Evolutionary conservation across 1,140 invertebrate genomes (phyloP), one percentile per base, ranked within the genome.

Genomic region (Penaeus indicus): DNA sequence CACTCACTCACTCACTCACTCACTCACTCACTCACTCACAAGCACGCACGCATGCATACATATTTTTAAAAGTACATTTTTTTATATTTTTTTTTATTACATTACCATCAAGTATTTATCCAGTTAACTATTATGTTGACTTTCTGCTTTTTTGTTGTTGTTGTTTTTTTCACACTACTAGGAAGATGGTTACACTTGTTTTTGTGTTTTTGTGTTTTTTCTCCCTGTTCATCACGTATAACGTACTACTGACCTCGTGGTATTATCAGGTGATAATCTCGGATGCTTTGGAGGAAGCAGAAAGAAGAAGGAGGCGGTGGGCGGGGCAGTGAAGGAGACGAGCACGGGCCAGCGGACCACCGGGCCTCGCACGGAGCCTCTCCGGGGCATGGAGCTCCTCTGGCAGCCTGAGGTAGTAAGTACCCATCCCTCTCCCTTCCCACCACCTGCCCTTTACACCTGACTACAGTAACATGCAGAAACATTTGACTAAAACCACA

Each of bases 271-370:
- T 91, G 97, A 98, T 92, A 98, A 98, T 93, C 94, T 98, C 88
- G 97, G 97, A 47, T 98, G 97, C 92, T 98, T 98, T 93, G 97
- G 97, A 80, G 97, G 96, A 61, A 97, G 97, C 93, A 98, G 98
- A 94, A 98, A 98, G 94, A 98, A 98, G 92, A 91, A 92, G 87
- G 92, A 93, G 87, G 92, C 94, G 92, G 92, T 93, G 88, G 83
- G 88, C 69, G 88, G 91, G 79, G 92, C 91, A 87, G 82, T 91
- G 54, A 91, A 90, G 85, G 90, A 84, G 67, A 85, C 60, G 27
- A 90, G 86, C 60, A 90, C 79, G 61, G 88, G 87, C 16, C 67
- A 47, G 7, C 47, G 27, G 8, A 54, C 75, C 42, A 83, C 90
- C 77, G 91, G 86, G 54, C 92, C 94, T 90, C 93, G 96, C 89